phyloP scores from a whole-genome alignment of 2,113 vertebrate genomes.

The Potamarius usumacintae region DNA sequence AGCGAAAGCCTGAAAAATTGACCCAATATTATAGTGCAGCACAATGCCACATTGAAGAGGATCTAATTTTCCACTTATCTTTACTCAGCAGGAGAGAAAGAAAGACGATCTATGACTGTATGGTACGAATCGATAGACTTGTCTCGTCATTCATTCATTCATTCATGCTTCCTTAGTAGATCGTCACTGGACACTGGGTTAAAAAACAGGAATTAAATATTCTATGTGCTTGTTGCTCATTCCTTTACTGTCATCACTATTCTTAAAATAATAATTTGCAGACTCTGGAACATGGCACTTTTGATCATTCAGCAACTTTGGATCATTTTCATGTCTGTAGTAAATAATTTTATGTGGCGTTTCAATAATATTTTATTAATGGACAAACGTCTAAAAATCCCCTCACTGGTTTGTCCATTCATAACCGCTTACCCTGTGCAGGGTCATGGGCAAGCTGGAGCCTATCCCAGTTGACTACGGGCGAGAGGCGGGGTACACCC shows the following conservation, averaged over 20 bases:
- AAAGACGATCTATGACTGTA: not conserved
- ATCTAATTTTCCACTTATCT: not conserved
- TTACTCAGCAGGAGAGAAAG: not conserved
- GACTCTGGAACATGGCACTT: not conserved
- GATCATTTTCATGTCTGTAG: not conserved
- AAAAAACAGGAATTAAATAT: not conserved
- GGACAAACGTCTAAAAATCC: not conserved
- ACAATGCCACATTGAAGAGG: not conserved
- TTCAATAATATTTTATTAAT: slow-evolving; percentile 3
- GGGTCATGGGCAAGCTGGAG: too few species aligned
- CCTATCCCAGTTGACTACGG: too few species aligned
- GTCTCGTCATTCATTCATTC: not conserved
- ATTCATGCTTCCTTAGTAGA: too few species aligned
- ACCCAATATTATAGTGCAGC: not conserved
- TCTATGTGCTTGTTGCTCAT: not conserved
- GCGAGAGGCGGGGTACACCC: too few species aligned
- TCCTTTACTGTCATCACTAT: not conserved
- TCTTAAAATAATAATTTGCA: not conserved
- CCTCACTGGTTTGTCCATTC: too few species aligned
- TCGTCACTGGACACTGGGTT: not conserved
- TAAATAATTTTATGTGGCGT: not conserved
- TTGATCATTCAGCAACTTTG: not conserved
- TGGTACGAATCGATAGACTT: not conserved
- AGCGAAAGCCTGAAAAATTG: not conserved
- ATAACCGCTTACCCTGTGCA: too few species aligned